Base-by-base conservation (phyloP, 1,140 invertebrate species). In the Cyclargus thomasi region DNA sequence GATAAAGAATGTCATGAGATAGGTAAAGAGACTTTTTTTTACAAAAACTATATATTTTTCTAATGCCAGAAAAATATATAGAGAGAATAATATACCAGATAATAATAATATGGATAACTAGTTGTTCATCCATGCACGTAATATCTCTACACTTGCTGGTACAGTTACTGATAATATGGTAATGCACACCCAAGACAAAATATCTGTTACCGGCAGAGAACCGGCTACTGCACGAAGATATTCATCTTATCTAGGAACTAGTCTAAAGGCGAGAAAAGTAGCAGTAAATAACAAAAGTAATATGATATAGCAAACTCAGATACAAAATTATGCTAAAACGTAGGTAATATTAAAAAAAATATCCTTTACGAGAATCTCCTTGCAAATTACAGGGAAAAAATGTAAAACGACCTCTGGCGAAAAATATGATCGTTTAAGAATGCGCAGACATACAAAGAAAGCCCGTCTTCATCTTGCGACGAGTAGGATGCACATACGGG, bases 361-460 rank as follows among this genome's bases (percentile, higher is more conserved):
- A 8, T 65, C 18, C 16, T 55, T 22, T 2, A 29, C 14, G 57
- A 22, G 29, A 59, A 62, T 62, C 59, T n/a, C 36, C 21, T 39
- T 53, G 36, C 35, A 35, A 55, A 23, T 55, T 57, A 65, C n/a
- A 57, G 10, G 22, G 53, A 57, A 57, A 39, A 36, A 57, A 35
- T 39, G 17, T 35, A 63, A 66, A 70, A 68, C 73, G 73, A 72
- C 70, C 73, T 75, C 69, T 70, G 59, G 53, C 67, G 62, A 68
- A 67, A 67, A 62, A 63, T 68, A 73, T 73, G 64, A 74, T 76
- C 72, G 73, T 70, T 80, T 81, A 76, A 79, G 85, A 81, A 88
- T 86, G 85, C 85, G 84, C 84, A 83, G 83, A 86, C 79, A 82
- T 85, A 72, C 80, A 78, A 82, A 80, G 78, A 83, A 82, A 76